Evolutionary conservation across 2,888 invertebrate genomes (phyloP).

Genomic region (Dexiosoma caninum): DNA sequence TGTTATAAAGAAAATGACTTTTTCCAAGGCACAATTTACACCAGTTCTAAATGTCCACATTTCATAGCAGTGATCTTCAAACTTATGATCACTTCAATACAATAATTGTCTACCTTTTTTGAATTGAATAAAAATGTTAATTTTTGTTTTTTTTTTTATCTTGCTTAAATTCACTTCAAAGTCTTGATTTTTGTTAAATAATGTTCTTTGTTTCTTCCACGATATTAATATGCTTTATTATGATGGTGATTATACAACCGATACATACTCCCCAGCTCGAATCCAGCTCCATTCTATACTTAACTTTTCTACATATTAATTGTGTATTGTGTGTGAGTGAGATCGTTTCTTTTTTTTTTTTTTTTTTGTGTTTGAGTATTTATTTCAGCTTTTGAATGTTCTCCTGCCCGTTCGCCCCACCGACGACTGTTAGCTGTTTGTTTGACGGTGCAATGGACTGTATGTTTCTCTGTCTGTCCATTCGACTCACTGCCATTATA

Average conservation of each 20-base stretch:
- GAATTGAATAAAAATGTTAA: neutral
- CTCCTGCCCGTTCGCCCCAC: conserved; percentile 40
- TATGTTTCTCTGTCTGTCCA: neutral
- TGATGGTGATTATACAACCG: conserved; percentile 50
- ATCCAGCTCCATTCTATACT: conserved; percentile 28
- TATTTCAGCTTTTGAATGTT: conserved; percentile 20
- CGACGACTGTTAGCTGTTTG: neutral
- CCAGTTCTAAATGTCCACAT: conserved; percentile 5
- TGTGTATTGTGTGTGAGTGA: conserved; percentile 37
- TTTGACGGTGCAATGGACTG: neutral
- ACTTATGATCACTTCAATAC: conserved; percentile 30
- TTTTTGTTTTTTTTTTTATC: neutral
- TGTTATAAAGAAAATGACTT: conserved; percentile 26
- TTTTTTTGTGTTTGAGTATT: conserved; percentile 32
- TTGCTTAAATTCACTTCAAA: conserved; percentile 28
- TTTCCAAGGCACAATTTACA: conserved; percentile 45
- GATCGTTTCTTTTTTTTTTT: too few species aligned
- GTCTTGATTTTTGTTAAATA: conserved; percentile 9
- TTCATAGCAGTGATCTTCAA: conserved; percentile 2
- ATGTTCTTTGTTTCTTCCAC: conserved; percentile 53
- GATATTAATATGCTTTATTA: conserved; percentile 59
- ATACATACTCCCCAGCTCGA: conserved; percentile 17
- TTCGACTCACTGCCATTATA: neutral
- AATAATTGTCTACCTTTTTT: conserved; percentile 41
- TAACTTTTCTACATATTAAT: conserved; percentile 40